Evolutionary conservation across 2,797 vertebrate genomes (phyloP), one percentile per base, ranked within the genome.

Genomic region (Coilia nasus): DNA sequence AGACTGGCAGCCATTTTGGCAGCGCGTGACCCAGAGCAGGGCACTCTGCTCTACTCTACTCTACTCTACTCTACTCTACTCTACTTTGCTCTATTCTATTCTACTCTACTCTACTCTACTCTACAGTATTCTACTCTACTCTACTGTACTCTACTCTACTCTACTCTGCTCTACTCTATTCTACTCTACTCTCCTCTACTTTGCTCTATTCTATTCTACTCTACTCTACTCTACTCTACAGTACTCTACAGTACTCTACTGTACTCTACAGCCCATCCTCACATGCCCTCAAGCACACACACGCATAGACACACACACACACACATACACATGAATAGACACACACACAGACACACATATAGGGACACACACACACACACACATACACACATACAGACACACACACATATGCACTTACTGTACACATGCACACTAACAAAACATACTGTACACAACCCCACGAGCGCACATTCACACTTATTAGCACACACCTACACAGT

Each of bases 11-110:
- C 62, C 62, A 67, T 67, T n/a, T n/a, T 54, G 50, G 35, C 50
- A 54, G 50, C 9, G 50, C 50, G 41, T 78, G 71, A 78, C 71
- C 71, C 71, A 78, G 31, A 78, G 71, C 71, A 78, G 31, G 41
- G 71, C 35, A 21, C 71, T 78, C 17, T 25, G 19, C 41, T 78
- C 71, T 71, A 35, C 67, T 75, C 28, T 15, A 4, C 46, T 10
- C 46, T 10, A 47, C 4, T 47, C 46, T 47, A n/a, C 35, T 41
- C 35, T 41, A 41, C 35, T 41, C 35, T 41, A 2, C 35, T 41
- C 35, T 41, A 5, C 35, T 5, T 41, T n/a, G n/a, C n/a, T n/a
- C n/a, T n/a, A n/a, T n/a, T n/a, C n/a, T n/a, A n/a, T n/a, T n/a
- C n/a, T n/a, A n/a, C n/a, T n/a, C n/a, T n/a, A n/a, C n/a, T n/a